Evolutionary conservation across 2,888 invertebrate genomes (phyloP).

Genomic region (Diarsia dahlii): DNA sequence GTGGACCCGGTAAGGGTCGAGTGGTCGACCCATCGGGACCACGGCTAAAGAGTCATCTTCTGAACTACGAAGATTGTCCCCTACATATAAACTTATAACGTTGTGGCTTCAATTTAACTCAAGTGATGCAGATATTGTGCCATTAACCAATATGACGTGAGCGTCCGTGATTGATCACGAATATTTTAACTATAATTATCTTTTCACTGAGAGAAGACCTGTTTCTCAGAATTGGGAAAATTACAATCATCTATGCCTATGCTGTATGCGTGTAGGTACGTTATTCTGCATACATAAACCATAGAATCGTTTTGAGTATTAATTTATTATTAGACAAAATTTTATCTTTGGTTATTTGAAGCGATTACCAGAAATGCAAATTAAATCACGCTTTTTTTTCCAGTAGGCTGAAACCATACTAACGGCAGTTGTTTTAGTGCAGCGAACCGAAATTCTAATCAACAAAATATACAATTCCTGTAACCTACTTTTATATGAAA

Average conservation of each 20-base stretch:
- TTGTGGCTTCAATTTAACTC: too few species aligned
- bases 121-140: too few species aligned
- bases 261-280: background rate
- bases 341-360: background rate
- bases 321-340: background rate
- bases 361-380: background rate
- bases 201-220: background rate
- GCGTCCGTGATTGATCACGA: too few species aligned
- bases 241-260: background rate
- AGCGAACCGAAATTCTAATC: background rate
- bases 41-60: too few species aligned
- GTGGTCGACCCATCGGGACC: too few species aligned
- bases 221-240: background rate
- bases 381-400: too few species aligned
- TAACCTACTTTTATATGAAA: slow-evolving; percentile 12
- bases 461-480: background rate
- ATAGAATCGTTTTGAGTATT: background rate
- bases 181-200: background rate
- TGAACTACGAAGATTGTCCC: too few species aligned
- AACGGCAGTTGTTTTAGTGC: background rate
- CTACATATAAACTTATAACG: too few species aligned
- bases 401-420: too few species aligned
- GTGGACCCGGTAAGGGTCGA: too few species aligned
- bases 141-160: too few species aligned
- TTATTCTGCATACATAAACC: background rate